A percentile compares a stretch with the other conserved stretches of the same genome.
These are phyloP conservation scores for Nicator chloris DNA, from an alignment of 2,113 vertebrate genomes.

Conservation along the genomic window DNA sequence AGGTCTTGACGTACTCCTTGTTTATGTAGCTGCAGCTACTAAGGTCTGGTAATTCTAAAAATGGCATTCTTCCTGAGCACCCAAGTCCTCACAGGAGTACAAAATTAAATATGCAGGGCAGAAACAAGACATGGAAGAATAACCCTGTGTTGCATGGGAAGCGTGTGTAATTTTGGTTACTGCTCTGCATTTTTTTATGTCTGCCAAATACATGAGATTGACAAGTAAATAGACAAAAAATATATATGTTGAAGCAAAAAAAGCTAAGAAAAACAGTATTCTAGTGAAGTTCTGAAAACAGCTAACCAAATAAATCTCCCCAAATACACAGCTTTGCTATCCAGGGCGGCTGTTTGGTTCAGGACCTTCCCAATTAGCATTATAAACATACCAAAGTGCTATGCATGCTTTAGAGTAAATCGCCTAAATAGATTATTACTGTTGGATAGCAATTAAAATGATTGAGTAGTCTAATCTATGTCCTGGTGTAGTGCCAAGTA, in stretches of 20 bases:
- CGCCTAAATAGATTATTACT: background rate
- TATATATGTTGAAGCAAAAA: background rate
- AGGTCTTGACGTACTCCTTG: background rate
- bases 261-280: background rate
- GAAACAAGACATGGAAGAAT: background rate
- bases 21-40: background rate
- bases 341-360: background rate
- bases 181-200: background rate
- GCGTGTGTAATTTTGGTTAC: background rate
- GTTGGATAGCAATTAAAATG: background rate
- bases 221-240: slow-evolving; percentile 10
- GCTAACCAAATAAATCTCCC: background rate
- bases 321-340: background rate
- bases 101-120: background rate
- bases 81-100: background rate
- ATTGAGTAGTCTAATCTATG: background rate
- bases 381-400: background rate
- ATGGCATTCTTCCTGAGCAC: background rate
- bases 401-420: background rate
- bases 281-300: background rate
- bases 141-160: background rate
- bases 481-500: background rate
- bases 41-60: background rate
- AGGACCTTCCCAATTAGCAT: background rate
- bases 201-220: background rate